Evolutionary conservation across 2,797 vertebrate genomes (phyloP), one percentile per base, ranked within the genome.

Genomic region (Myotis daubentonii): DNA sequence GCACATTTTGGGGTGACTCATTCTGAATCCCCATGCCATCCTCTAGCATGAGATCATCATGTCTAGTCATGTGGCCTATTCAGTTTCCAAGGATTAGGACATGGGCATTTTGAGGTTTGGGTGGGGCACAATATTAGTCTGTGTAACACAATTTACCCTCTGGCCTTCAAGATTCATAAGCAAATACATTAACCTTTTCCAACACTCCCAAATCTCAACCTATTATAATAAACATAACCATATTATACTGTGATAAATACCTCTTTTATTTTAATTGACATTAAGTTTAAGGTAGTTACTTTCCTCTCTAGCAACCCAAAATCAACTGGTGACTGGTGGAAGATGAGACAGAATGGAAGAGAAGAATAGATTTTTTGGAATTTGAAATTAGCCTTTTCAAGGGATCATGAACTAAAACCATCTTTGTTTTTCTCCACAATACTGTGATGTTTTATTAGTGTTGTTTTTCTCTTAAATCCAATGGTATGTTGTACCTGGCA

Each of bases 301-400:
- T 78, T 71, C 8, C 30, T 76, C 20, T 51, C 66, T 23, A 82
- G 70, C 23, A 72, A 72, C 7, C 71, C 44, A 89, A 81, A 79
- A 44, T 72, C 16, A 68, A 51, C 15, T 76, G 25, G 30, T 88
- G 13, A 49, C 22, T 55, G 22, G 33, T 15, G 30, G 25, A 53
- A 51, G 28, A 30, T 16, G 41, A 79, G 47, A 76, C 4, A 72
- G 36, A 60, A 57, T 76, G 19, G 33, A 71, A 49, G 28, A 78
- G 16, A 60, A 79, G 16, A 60, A 74, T 4, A 20, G 5, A 8
- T 57, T 65, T 9, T 22, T 75, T 19, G 10, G 44, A 36, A 83
- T 53, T 38, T 2, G 10, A 51, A 53, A 76, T 81, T 89, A 23
- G 80, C 20, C 8, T 92, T 94, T 87, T 96, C 60, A 65, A 81